A percentile compares a stretch with the other conserved stretches of the same genome.
phyloP scores from a whole-genome alignment of 2,797 vertebrate species.

The Esox masquinongy region DNA sequence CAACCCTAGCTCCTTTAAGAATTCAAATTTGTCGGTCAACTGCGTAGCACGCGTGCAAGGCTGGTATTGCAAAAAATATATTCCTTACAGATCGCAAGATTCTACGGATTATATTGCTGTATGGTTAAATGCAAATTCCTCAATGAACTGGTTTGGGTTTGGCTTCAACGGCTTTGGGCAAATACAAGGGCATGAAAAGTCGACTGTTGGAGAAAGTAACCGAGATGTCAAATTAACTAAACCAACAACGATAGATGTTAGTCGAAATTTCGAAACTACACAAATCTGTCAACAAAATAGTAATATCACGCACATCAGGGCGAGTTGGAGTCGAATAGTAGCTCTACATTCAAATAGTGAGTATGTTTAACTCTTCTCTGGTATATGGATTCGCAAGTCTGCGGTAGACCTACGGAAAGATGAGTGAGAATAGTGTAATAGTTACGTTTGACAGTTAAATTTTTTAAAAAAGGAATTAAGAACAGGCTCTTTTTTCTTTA shows the following conservation, averaged over 20 bases:
- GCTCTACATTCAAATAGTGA: slow-evolving; percentile 50
- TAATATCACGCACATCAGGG: slow-evolving; percentile 32
- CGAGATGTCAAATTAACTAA: slow-evolving; percentile 41
- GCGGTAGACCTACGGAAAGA: too few species aligned
- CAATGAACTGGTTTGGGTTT: slow-evolving; percentile 79
- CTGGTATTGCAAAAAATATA: too few species aligned
- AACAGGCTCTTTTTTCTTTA: too few species aligned
- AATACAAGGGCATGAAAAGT: slow-evolving; percentile 43
- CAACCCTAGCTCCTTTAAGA: too few species aligned
- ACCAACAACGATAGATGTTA: slow-evolving; percentile 47
- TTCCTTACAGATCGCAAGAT: not conserved
- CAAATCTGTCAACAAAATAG: not conserved
- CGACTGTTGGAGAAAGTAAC: not conserved
- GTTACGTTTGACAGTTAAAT: too few species aligned
- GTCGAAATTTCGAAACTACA: slow-evolving; percentile 2
- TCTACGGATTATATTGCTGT: not conserved
- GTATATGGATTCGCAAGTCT: too few species aligned
- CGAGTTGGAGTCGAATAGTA: slow-evolving; percentile 74
- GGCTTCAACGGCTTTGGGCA: slow-evolving; percentile 85
- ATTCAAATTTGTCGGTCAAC: too few species aligned
- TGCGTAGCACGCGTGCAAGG: too few species aligned
- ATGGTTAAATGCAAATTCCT: not conserved
- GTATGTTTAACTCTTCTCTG: not conserved
- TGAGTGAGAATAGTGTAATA: too few species aligned
- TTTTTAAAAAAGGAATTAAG: too few species aligned